A percentile compares a stretch with the other conserved stretches of the same genome.
Evolutionary conservation across 2,797 vertebrate species (phyloP).

Genomic region (Rhincodon typus): DNA sequence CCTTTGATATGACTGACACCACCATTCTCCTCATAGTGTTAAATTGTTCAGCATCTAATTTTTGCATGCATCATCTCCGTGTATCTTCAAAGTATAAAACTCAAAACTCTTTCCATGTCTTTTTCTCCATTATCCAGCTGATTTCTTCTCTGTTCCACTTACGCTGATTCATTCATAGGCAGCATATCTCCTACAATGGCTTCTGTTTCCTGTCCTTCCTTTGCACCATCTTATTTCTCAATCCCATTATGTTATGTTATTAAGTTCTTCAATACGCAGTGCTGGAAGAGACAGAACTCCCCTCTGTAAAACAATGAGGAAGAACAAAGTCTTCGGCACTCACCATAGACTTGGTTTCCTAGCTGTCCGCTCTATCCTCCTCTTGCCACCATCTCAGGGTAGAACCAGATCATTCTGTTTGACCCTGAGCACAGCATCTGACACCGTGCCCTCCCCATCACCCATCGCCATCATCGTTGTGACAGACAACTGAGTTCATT

Average conservation of each 20-base stretch:
- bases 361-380: background rate
- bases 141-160: background rate
- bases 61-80: too few species aligned
- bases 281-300: background rate
- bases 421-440: background rate
- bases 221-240: background rate
- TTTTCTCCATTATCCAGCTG: background rate
- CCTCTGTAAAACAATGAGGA: background rate
- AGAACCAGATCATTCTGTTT: background rate
- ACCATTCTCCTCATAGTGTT: background rate
- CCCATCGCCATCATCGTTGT: background rate
- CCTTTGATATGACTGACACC: background rate
- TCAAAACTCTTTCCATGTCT: background rate
- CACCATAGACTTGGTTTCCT: background rate
- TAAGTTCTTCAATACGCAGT: background rate
- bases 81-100: too few species aligned
- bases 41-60: too few species aligned
- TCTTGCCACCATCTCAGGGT: background rate
- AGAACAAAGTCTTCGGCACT: background rate
- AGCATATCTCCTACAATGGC: background rate
- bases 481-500: too few species aligned
- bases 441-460: background rate
- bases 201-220: background rate
- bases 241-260: background rate
- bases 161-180: background rate